These are phyloP conservation scores for Zaprionus camerounensis DNA, from an alignment of 1,140 invertebrate genomes.

Conservation along the genomic window DNA sequence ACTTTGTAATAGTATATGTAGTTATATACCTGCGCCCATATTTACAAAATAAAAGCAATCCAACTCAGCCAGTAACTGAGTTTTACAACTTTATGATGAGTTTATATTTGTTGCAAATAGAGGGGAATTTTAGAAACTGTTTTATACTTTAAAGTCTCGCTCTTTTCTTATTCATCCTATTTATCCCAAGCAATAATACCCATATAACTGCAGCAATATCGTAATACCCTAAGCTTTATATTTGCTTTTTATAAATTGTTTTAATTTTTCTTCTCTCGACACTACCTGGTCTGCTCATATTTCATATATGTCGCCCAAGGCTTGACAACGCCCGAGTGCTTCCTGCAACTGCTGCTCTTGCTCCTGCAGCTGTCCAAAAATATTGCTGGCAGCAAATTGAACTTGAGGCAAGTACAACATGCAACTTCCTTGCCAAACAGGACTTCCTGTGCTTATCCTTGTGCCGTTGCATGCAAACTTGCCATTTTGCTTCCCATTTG, in stretches of 20 bases:
- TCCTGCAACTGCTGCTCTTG: background rate
- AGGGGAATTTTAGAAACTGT: too few species aligned
- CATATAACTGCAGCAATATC: too few species aligned
- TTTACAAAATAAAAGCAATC: background rate
- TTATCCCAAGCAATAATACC: too few species aligned
- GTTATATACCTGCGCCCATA: background rate
- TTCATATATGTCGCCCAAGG: slow-evolving; percentile 14
- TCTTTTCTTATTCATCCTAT: too few species aligned
- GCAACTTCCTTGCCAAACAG: slow-evolving; percentile 53
- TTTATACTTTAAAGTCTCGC: background rate
- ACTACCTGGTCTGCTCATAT: background rate
- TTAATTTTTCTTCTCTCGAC: background rate
- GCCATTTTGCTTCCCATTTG: slow-evolving; percentile 49
- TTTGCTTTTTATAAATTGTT: background rate
- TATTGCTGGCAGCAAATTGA: slow-evolving; percentile 63
- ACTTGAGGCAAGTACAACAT: slow-evolving; percentile 61
- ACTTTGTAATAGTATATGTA: background rate
- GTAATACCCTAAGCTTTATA: background rate
- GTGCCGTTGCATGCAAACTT: slow-evolving; percentile 62
- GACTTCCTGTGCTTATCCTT: slow-evolving; percentile 54
- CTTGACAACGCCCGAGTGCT: slow-evolving; percentile 8
- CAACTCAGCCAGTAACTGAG: too few species aligned
- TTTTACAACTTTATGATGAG: rapidly evolving
- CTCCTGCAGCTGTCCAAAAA: slow-evolving; percentile 42
- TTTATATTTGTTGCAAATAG: too few species aligned